phyloP scores from a whole-genome alignment of 2,888 invertebrate genomes.

The Leucophora obtusa region DNA sequence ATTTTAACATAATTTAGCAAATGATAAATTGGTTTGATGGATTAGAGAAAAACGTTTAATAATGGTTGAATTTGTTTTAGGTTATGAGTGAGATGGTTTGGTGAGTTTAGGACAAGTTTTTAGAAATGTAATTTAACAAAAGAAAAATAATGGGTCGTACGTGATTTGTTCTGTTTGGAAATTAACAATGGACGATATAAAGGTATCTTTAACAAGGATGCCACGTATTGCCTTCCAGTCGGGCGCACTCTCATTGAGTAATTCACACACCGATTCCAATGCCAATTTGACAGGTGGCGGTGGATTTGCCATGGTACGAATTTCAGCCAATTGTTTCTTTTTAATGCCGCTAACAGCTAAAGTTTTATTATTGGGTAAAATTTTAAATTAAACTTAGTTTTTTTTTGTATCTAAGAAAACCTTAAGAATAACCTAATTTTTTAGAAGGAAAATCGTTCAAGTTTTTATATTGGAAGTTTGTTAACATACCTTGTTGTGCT shows the following conservation, averaged over 20 bases:
- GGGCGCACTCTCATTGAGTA: slow-evolving; percentile 92
- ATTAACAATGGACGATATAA: slow-evolving; percentile 95
- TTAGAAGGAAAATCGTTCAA: slow-evolving; percentile 36
- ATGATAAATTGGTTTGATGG: slow-evolving; percentile 26
- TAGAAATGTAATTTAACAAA: slow-evolving; percentile 5
- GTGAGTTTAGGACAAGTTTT: slow-evolving; percentile 21
- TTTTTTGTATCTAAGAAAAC: slow-evolving; percentile 15
- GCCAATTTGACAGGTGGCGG: slow-evolving; percentile 95
- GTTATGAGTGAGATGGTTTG: slow-evolving; percentile 15
- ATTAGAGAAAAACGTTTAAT: slow-evolving; percentile 29
- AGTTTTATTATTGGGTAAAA: slow-evolving; percentile 47
- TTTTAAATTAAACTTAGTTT: slow-evolving; percentile 50
- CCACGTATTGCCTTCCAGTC: slow-evolving; percentile 97
- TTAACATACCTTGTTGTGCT: slow-evolving; percentile 91
- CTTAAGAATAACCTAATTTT: slow-evolving; percentile 58
- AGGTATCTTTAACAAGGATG: slow-evolving; percentile 96
- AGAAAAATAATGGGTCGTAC: slow-evolving; percentile 80
- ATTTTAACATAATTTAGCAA: slow-evolving; percentile 20
- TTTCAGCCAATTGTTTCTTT: slow-evolving; percentile 96
- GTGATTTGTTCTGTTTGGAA: slow-evolving; percentile 95
- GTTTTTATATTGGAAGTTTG: slow-evolving; percentile 26
- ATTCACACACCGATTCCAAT: slow-evolving; percentile 94
- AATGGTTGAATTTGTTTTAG: slow-evolving; percentile 19
- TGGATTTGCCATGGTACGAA: slow-evolving; percentile 96
- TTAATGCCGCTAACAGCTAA: slow-evolving; percentile 96